phyloP scores from a whole-genome alignment of 35 echinoderm and acorn worm species.

The Apostichopus californicus region DNA sequence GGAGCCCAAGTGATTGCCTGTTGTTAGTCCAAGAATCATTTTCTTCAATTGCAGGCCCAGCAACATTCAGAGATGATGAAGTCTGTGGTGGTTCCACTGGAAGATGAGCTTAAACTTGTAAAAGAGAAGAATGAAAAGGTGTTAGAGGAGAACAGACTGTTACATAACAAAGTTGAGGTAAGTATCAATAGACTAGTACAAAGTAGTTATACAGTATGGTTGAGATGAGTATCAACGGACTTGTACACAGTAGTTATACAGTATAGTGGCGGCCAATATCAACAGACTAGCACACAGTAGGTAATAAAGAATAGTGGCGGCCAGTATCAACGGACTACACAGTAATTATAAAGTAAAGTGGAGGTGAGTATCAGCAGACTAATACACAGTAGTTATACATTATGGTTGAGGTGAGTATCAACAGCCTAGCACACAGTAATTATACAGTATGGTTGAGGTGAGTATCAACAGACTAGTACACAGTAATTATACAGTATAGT shows the following conservation, averaged over 20 bases:
- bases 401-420: constrained; percentile 52
- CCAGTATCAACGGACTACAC: constrained; percentile 63
- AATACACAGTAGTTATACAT: too few relatives aligned
- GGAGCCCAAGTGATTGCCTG: too few relatives aligned
- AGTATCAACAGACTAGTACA: neutral
- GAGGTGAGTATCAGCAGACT: too few relatives aligned
- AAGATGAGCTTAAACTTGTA: constrained; percentile 73
- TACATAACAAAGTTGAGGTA: constrained; percentile 78
- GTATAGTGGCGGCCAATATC: constrained; percentile 59
- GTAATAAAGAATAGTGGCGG: too few relatives aligned
- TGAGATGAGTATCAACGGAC: constrained; percentile 67
- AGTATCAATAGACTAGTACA: neutral
- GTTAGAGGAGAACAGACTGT: constrained; percentile 60
- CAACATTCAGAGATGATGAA: constrained; percentile 87
- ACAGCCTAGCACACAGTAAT: neutral
- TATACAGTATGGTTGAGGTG: too few relatives aligned
- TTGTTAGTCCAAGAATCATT: too few relatives aligned
- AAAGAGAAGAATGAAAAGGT: constrained; percentile 70
- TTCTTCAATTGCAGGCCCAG: constrained; percentile 69
- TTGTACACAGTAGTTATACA: constrained; percentile 13
- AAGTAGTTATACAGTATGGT: neutral
- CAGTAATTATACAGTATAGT: neutral
- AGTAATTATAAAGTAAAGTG: too few relatives aligned
- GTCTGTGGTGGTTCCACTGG: constrained; percentile 85
- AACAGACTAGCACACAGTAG: neutral